Evolutionary conservation across 2,888 invertebrate species (phyloP).

Genomic region (Drosophila quinaria): DNA sequence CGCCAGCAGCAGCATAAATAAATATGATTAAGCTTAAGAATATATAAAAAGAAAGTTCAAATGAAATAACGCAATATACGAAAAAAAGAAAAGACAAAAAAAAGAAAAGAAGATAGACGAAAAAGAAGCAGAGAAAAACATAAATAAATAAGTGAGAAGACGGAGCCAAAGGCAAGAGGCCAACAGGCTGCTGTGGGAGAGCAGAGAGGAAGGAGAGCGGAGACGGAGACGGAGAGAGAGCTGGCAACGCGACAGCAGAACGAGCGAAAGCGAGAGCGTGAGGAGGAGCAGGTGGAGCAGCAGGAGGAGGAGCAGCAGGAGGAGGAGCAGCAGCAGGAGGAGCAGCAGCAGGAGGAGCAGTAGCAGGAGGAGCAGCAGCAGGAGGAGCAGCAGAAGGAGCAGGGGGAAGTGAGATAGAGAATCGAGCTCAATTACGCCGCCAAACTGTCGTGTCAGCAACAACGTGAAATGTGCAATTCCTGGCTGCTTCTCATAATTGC

Average conservation of each 20-base stretch:
- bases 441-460: slow-evolving; percentile 80
- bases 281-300: neutral
- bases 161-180: slow-evolving; percentile 49
- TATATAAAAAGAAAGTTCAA: slow-evolving; percentile 77
- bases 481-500: slow-evolving; percentile 85
- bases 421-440: slow-evolving; percentile 79
- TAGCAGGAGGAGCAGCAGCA: neutral
- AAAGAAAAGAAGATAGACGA: slow-evolving; percentile 24
- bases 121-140: slow-evolving; percentile 48
- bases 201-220: slow-evolving; percentile 17
- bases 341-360: neutral
- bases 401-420: slow-evolving; percentile 50
- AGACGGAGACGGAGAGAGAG: slow-evolving; percentile 15
- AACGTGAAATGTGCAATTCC: slow-evolving; percentile 86
- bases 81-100: slow-evolving; percentile 40
- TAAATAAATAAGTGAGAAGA: slow-evolving; percentile 67
- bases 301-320: neutral
- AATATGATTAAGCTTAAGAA: slow-evolving; percentile 80
- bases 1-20: slow-evolving; percentile 62
- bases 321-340: neutral
- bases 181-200: slow-evolving; percentile 49
- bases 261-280: slow-evolving; percentile 6
- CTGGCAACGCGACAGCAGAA: slow-evolving; percentile 22
- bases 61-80: slow-evolving; percentile 78
- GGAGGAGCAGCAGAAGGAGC: neutral